phyloP scores from a whole-genome alignment of 2,888 invertebrate species.

The Endomychus coccineus region DNA sequence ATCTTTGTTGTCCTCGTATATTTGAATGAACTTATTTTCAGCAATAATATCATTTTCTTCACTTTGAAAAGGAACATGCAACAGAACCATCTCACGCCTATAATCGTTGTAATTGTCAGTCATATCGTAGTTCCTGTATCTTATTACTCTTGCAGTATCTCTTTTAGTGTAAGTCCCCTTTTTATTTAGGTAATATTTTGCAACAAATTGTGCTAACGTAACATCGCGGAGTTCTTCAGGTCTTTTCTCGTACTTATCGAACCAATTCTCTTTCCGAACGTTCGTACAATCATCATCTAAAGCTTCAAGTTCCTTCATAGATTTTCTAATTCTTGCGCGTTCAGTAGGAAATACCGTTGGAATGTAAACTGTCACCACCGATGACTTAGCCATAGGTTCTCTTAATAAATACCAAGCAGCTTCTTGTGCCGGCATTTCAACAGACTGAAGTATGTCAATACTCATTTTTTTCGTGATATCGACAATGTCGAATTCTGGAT shows the following conservation, averaged over 20 bases:
- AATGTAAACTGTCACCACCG: no score
- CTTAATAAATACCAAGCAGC: no score
- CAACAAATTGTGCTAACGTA: no score
- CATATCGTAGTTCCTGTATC: constrained; percentile 38
- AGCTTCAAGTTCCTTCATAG: no score
- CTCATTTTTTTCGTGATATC: constrained; percentile 30
- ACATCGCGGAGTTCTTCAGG: no score
- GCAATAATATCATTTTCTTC: constrained; percentile 36
- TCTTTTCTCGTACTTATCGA: no score
- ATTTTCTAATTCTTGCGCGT: no score
- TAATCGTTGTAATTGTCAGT: constrained; percentile 31
- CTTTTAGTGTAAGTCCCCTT: constrained; percentile 22
- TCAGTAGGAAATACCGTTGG: no score
- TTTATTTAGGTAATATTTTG: no score
- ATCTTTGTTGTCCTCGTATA: constrained; percentile 31
- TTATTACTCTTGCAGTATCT: constrained; percentile 30
- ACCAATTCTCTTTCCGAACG: no score
- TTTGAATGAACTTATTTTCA: constrained; percentile 31
- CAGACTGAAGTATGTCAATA: constrained; percentile 31
- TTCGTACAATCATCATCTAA: no score
- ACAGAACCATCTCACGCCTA: constrained; percentile 33
- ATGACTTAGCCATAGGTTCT: no score
- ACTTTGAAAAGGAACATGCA: constrained; percentile 36
- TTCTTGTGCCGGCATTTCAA: constrained; percentile 39
- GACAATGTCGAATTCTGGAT: constrained; percentile 36